A percentile compares a stretch with the other conserved stretches of the same genome.
phyloP scores from a whole-genome alignment of 1,140 invertebrate genomes.

The Drosophila azteca region DNA sequence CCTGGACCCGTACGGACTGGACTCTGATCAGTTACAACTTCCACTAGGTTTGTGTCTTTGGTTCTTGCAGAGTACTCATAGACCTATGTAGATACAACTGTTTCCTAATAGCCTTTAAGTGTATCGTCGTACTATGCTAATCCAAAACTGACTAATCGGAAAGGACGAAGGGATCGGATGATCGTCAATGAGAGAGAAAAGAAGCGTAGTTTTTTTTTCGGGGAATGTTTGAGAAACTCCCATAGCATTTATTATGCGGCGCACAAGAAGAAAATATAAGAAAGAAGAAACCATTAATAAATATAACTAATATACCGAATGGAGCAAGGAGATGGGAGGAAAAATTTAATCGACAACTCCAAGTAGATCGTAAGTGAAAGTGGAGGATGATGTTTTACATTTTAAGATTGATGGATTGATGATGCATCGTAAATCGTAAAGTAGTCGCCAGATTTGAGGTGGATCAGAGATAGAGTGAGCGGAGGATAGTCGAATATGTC shows the following conservation, averaged over 20 bases:
- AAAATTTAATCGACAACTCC: slow-evolving; percentile 35
- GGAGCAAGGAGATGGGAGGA: slow-evolving; percentile 14
- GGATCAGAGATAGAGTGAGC: slow-evolving; percentile 14
- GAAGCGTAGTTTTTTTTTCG: slow-evolving; percentile 29
- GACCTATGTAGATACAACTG: slow-evolving; percentile 81
- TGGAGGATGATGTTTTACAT: slow-evolving; percentile 49
- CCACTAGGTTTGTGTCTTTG: slow-evolving; percentile 46
- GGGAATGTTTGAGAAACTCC: slow-evolving; percentile 45
- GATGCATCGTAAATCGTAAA: slow-evolving; percentile 56
- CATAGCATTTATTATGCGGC: slow-evolving; percentile 83
- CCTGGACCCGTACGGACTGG: slow-evolving; percentile 15
- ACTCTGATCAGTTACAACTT: slow-evolving; percentile 42
- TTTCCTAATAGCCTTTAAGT: slow-evolving; percentile 79
- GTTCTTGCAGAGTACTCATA: slow-evolving; percentile 65
- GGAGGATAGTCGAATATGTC: slow-evolving; percentile 61
- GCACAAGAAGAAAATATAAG: slow-evolving; percentile 62
- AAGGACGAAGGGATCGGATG: neutral
- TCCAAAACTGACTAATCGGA: slow-evolving; percentile 53
- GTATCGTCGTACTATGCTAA: slow-evolving; percentile 62
- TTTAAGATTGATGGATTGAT: slow-evolving; percentile 66
- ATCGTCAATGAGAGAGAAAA: neutral
- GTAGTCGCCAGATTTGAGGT: slow-evolving; percentile 38
- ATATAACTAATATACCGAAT: slow-evolving; percentile 17
- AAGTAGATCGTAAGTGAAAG: slow-evolving; percentile 69
- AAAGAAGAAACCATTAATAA: slow-evolving; percentile 14